These are phyloP conservation scores for Eulimnadia texana DNA, from an alignment of 1,140 invertebrate species.

Conservation along the genomic window DNA sequence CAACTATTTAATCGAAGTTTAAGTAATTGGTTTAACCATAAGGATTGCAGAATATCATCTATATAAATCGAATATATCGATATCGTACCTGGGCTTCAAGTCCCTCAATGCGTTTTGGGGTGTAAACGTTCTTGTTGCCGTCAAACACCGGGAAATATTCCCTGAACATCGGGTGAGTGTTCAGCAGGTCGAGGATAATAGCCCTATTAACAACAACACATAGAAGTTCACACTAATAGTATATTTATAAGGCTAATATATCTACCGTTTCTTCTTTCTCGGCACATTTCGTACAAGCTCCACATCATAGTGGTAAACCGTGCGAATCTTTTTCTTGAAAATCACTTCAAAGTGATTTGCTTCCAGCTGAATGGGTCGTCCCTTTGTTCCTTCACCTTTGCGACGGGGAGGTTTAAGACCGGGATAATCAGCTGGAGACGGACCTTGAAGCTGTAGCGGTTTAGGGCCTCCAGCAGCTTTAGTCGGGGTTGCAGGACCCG, in stretches of 20 bases:
- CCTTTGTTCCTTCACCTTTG: not conserved
- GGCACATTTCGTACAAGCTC: not conserved
- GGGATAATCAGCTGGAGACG: not conserved
- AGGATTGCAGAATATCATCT: not conserved
- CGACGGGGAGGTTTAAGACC: not conserved
- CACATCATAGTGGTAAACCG: not conserved
- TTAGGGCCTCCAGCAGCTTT: too few species aligned
- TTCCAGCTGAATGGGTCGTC: not conserved
- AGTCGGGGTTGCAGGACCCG: too few species aligned
- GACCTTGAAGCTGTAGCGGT: too few species aligned
- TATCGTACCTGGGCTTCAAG: conserved; percentile 28
- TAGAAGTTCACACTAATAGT: not conserved
- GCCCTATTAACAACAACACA: not conserved
- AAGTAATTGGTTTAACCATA: too few species aligned
- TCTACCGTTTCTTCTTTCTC: not conserved
- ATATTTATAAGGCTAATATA: not conserved
- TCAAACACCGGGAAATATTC: conserved; percentile 45
- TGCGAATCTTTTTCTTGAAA: not conserved
- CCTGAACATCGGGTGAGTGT: not conserved
- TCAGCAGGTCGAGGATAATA: not conserved
- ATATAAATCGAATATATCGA: not conserved
- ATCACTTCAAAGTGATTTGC: not conserved
- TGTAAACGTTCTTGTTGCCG: conserved; percentile 50
- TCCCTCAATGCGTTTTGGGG: conserved; percentile 33
- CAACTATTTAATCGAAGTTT: too few species aligned